Percentiles rank a stretch among this genome's conserved stretches.
Conservation (phyloP, 2,113 vertebrate species). For the Scomber scombrus region DNA sequence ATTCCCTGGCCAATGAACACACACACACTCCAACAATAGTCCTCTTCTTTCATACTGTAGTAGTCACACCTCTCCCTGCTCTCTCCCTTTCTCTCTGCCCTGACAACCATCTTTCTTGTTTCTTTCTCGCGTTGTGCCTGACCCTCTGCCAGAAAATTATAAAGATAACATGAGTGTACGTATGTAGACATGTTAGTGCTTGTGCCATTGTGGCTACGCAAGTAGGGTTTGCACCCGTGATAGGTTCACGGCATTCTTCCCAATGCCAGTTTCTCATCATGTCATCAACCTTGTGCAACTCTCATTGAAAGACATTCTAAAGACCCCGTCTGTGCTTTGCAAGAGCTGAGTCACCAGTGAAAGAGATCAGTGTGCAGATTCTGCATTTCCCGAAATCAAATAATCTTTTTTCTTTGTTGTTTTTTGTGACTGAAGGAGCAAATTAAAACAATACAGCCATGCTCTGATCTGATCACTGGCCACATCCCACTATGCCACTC, state of each 20-base stretch:
- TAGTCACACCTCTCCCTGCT: constrained; percentile 38
- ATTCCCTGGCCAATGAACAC: constrained; percentile 49
- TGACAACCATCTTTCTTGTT: constrained; percentile 2
- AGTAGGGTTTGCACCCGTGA: constrained; percentile 21
- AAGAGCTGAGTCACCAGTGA: constrained; percentile 54
- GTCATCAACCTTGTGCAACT: not conserved
- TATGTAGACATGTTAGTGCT: not conserved
- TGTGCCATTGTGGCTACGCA: not conserved
- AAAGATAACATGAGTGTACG: constrained; percentile 11
- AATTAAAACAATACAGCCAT: constrained; percentile 1
- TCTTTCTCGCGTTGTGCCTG: not conserved
- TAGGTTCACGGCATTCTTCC: not conserved
- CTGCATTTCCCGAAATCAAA: not conserved
- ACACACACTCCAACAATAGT: constrained; percentile 51
- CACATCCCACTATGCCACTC: constrained; percentile 7
- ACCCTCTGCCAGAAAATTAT: constrained; percentile 55
- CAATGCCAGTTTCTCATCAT: not conserved
- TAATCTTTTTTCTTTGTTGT: not conserved
- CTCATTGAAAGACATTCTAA: constrained; percentile 22
- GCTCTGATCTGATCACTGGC: constrained; percentile 25
- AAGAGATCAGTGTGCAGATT: constrained; percentile 19
- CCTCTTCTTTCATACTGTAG: constrained; percentile 34
- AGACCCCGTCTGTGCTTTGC: constrained; percentile 43
- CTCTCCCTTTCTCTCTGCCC: not conserved
- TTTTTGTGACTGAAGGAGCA: not conserved